Base-by-base conservation (phyloP, 2,797 vertebrate species). In the Australoheros facetus region DNA sequence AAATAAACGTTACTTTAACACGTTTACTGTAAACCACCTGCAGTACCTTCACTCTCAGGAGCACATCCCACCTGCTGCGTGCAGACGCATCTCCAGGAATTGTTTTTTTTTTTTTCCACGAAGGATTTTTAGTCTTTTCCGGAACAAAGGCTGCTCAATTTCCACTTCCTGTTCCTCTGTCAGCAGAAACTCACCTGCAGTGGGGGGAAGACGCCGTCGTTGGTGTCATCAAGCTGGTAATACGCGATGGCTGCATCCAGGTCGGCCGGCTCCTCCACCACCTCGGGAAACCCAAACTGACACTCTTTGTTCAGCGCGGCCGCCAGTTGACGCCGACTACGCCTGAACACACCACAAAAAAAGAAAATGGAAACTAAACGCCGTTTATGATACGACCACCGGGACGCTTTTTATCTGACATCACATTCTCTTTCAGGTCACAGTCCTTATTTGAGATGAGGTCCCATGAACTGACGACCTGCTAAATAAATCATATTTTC, bases 291-390 rank as follows among this genome's bases (percentile, higher is more conserved):
- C 16, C 96, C 93, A 30, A 96, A 97, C 84, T 97, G 96, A 83
- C 96, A 96, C 10, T 98, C 97, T 77, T 98, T 98, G 80, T 93
- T 97, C 53, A 96, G 86, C 21, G 94, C 93, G 48, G 95, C 95
- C 0, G 84, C 73, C 42, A 97, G 89, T 75, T 96, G 97, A 11
- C 96, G 95, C 1, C 96, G 95, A 83, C 95, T 96, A 13, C 95
- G 96, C 54, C 96, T 96, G 80, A 81, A 95, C 5, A 74, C 32
- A 13, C 17, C 14, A 62, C 2, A 1, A 26, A 26, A 11, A 10
- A 8, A 62, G 21, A 12, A 12, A 12, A 5, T 14, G 0, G 2
- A 12, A 17, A 23, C 54, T 19, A 7, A 8, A 45, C 42, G 3
- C 13, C 3, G 39, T 14, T 42, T 5, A 42, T 42, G 39, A 42